Base-by-base conservation (phyloP, 2,797 vertebrate species). In the Acomys russatus region DNA sequence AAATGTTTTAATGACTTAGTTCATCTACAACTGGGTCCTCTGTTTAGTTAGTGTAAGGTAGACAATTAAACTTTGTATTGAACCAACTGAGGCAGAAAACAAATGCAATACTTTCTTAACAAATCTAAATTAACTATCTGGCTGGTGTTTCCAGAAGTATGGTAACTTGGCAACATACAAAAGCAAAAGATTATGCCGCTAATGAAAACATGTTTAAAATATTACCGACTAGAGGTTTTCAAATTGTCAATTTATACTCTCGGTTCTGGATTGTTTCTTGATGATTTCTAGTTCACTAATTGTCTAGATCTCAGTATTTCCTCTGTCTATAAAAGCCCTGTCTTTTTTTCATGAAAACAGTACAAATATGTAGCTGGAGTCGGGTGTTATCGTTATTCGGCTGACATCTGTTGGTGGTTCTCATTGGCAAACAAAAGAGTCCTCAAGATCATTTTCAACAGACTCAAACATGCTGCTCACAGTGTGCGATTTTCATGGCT, bases 321-420 rank as follows among this genome's bases (percentile, higher is more conserved):
- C 1, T 85, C 15, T 84, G 0, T n/a, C n/a, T 70, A 30, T 56
- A 90, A 88, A 59, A 44, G 14, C 10, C 35, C 25, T 63, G 15
- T 44, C 5, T 61, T 59, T 44, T 59, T 51, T 59, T 66, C 49
- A 70, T 3, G 3, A 12, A 94, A 89, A 86, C 54, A 66, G 77
- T 3, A 17, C n/a, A 96, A 90, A 94, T 77, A 95, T 92, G 95
- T 80, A 90, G 22, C 93, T 56, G 12, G 9, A 93, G 89, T 12
- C 70, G 70, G 68, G 61, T 68, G 1, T 3, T 66, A 51, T 63
- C 70, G n/a, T 0, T 6, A 22, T 0, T 38, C 17, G 92, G 70
- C 14, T 83, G 18, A 84, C 25, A 92, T 71, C 51, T 44, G 23
- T 25, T 93, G 28, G 17, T n/a, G 66, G 85, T 93, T 63, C 17